A percentile compares a stretch with the other conserved stretches of the same genome.
phyloP scores from a whole-genome alignment of 2,888 invertebrate genomes.

The Pyrocoelia pectoralis region DNA sequence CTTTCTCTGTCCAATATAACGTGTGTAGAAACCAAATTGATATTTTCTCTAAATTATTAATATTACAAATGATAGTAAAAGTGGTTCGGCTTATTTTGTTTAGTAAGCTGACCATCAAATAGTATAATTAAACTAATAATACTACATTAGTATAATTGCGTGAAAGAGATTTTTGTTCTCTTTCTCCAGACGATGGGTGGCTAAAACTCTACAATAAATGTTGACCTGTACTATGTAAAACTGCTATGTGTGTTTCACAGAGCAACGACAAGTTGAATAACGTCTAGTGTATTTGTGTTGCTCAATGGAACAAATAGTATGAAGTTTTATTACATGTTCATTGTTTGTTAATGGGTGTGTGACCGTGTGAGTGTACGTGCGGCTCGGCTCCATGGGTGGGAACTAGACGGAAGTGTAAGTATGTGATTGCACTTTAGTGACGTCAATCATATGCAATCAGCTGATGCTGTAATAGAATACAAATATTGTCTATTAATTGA shows the following conservation, averaged over 20 bases:
- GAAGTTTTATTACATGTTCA: slow-evolving; percentile 22
- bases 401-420: slow-evolving; percentile 29
- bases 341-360: slow-evolving; percentile 32
- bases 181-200: too few species aligned
- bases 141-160: too few species aligned
- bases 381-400: slow-evolving; percentile 29
- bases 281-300: slow-evolving; percentile 6
- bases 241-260: background rate
- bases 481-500: background rate
- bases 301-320: slow-evolving; percentile 16
- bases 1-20: too few species aligned
- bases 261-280: background rate
- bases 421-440: slow-evolving; percentile 26
- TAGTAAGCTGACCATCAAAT: too few species aligned
- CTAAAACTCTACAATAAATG: background rate
- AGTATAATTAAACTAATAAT: too few species aligned
- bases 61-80: too few species aligned
- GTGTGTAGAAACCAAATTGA: too few species aligned
- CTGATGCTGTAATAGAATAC: slow-evolving; percentile 12
- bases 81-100: too few species aligned
- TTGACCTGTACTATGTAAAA: background rate
- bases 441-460: slow-evolving; percentile 17
- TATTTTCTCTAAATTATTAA: too few species aligned
- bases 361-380: slow-evolving; percentile 24
- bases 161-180: too few species aligned